phyloP scores from a whole-genome alignment of 2,113 vertebrate genomes.

The Silurus glanis region DNA sequence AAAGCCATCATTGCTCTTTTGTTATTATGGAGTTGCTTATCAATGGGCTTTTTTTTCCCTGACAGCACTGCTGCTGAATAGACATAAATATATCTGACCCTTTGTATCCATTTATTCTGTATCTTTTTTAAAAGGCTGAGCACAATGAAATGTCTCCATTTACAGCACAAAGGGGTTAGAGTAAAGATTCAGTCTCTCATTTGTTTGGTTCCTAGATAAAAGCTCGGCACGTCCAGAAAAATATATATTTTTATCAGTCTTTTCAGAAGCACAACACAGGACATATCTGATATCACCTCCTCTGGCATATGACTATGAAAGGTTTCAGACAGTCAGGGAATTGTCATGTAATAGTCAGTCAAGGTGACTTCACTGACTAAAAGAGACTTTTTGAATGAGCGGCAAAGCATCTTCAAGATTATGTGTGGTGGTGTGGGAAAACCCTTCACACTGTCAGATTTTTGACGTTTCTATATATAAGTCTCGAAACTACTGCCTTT shows the following conservation, averaged over 20 bases:
- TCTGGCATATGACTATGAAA: background rate
- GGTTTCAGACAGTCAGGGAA: slow-evolving; percentile 9
- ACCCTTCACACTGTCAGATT: background rate
- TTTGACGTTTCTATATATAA: background rate
- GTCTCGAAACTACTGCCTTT: background rate
- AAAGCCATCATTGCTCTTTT: slow-evolving; percentile 5
- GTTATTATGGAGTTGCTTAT: slow-evolving; percentile 23
- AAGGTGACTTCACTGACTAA: slow-evolving; percentile 4
- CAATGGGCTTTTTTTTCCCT: background rate
- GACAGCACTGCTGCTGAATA: background rate
- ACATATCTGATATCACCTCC: background rate
- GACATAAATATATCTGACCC: slow-evolving; percentile 39
- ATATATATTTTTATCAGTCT: background rate
- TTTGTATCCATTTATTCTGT: slow-evolving; percentile 17
- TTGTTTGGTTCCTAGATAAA: slow-evolving; percentile 27
- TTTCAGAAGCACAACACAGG: background rate
- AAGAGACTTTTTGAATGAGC: background rate
- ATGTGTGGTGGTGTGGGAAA: background rate
- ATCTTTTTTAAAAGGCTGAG: slow-evolving; percentile 22
- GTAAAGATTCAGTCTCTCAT: background rate
- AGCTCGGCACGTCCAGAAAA: background rate
- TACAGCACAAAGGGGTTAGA: slow-evolving; percentile 16
- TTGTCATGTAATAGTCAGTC: slow-evolving; percentile 2
- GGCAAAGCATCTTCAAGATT: background rate
- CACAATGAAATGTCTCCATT: slow-evolving; percentile 25